Base-by-base conservation (phyloP, 2,113 vertebrate species). In the Xiphophorus maculatus region DNA sequence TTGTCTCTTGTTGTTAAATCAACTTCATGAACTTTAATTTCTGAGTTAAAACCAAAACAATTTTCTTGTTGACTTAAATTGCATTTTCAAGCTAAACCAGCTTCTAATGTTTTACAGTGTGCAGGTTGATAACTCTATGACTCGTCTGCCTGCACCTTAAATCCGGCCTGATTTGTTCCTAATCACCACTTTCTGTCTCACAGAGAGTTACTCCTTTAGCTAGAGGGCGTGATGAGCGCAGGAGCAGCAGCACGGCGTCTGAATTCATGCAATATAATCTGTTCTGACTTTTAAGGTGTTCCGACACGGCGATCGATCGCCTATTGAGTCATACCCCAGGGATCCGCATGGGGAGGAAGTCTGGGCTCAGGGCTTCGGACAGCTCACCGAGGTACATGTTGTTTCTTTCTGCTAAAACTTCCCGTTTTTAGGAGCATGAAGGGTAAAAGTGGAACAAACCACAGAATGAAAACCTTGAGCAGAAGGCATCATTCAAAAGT, bases 261-360 rank as follows among this genome's bases (percentile, higher is more conserved):
- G 64, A 44, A 58, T 58, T 66, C 69, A 60, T 69, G 66, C 80
- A 76, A 88, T 63, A 70, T 65, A 29, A 77, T 79, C 54, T 80
- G 40, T 79, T 86, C 29, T 84, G 67, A 75, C 88, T 91, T 89
- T 84, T 33, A 84, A 97, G 96, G 87, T 96, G 19, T 96, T 95
- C 85, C 91, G 95, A 17, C 96, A 97, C 9, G 96, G 96, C 29
- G 96, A 97, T 87, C 93, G 96, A 81, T 96, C 94, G 5, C 95
- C 96, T 4, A 93, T 94, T 33, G 92, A 95, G 69, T 95, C 94
- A 6, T 97, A 96, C 83, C 96, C 96, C 73, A 93, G 84, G 0
- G 93, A 96, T 69, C 95, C 93, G 54, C 91, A 96, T 67, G 93
- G 93, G 71, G 95, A 96, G 81, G 87, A 91, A 8, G 92, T 93